Evolutionary conservation across 2,888 invertebrate genomes (phyloP).

Genomic region (Diloba caeruleocephala): DNA sequence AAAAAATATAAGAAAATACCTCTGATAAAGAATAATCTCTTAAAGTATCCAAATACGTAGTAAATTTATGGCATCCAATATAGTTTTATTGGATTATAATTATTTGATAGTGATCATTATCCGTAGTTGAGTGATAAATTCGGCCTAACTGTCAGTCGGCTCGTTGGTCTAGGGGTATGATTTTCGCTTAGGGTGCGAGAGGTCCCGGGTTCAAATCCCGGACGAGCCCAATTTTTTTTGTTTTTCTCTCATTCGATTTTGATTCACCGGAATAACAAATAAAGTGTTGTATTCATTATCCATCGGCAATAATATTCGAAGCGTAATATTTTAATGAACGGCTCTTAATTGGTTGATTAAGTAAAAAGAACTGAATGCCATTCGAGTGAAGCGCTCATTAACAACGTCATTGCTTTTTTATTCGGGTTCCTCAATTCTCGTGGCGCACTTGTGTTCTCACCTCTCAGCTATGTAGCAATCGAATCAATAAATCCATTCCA

Average conservation of each 20-base stretch:
- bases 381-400: constrained; percentile 12
- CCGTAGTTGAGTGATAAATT: constrained; percentile 8
- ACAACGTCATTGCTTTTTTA: neutral
- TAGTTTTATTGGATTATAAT: too few species aligned
- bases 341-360: constrained; percentile 25
- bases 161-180: constrained; percentile 89
- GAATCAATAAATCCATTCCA: too few species aligned
- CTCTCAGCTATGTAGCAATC: too few species aligned
- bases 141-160: constrained; percentile 52
- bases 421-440: neutral
- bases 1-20: too few species aligned
- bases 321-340: constrained; percentile 44
- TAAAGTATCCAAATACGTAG: too few species aligned
- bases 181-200: constrained; percentile 89
- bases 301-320: constrained; percentile 6
- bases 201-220: constrained; percentile 89
- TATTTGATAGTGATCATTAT: too few species aligned
- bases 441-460: too few species aligned
- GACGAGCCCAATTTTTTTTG: constrained; percentile 76
- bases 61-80: too few species aligned
- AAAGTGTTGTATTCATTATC: neutral
- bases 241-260: neutral
- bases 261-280: neutral
- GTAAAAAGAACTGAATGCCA: constrained; percentile 3
- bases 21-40: too few species aligned